Percentiles rank a stretch among this genome's conserved stretches.
These are phyloP conservation scores for Agonopterix alstromeriana DNA, from an alignment of 2,888 invertebrate genomes.

Conservation along the genomic window DNA sequence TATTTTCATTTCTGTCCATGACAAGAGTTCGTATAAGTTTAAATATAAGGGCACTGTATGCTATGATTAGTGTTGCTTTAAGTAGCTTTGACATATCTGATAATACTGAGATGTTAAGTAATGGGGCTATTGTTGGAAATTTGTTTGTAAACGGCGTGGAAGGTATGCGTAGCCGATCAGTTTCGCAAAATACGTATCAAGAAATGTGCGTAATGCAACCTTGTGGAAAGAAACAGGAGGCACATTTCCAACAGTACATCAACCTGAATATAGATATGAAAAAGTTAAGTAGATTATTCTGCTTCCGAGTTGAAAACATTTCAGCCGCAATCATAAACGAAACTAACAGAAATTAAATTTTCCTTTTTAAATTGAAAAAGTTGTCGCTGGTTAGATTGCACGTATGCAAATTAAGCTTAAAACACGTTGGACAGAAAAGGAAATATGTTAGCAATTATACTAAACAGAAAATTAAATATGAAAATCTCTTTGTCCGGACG, in stretches of 20 bases:
- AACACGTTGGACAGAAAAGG: constrained; percentile 26
- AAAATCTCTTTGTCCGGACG: constrained; percentile 52
- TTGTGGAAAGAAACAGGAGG: no score
- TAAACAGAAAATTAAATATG: constrained; percentile 66
- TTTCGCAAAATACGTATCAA: no score
- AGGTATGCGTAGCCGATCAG: no score
- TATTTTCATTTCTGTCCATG: constrained; percentile 16
- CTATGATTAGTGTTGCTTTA: constrained; percentile 28
- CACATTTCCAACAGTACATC: no score
- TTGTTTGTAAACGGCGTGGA: no score
- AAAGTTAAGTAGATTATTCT: not conserved
- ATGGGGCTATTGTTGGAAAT: no score
- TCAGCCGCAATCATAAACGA: not conserved
- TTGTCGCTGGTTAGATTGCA: constrained; percentile 14
- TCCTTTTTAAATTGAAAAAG: not conserved
- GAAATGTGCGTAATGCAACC: no score
- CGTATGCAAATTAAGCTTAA: constrained; percentile 42
- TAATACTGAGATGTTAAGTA: not conserved
- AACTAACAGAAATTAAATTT: constrained; percentile 2
- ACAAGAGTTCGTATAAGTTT: constrained; percentile 29
- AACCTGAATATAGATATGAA: no score
- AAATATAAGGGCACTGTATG: constrained; percentile 32
- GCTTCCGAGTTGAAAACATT: not conserved
- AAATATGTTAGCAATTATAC: constrained; percentile 60
- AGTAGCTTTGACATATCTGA: constrained; percentile 39